Conservation (phyloP, 2,888 invertebrate genomes). For the Lysandra coridon region DNA sequence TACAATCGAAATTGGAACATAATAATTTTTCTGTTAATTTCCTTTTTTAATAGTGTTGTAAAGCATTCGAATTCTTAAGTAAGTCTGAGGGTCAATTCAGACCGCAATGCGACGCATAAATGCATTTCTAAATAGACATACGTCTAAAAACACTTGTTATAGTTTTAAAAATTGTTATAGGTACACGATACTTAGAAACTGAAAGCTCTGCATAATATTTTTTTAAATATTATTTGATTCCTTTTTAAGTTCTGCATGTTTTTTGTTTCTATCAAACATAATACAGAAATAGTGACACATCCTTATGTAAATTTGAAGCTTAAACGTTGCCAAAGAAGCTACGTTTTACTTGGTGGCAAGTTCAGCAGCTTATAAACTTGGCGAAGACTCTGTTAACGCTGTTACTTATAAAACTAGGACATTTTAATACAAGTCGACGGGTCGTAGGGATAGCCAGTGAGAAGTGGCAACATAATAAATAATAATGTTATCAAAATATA, state of each 20-base stretch:
- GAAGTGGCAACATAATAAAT: neutral
- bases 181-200: no score
- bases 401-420: constrained; percentile 5
- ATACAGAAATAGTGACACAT: neutral
- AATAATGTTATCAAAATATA: neutral
- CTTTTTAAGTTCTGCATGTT: no score
- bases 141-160: no score
- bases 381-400: neutral
- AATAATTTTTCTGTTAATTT: no score
- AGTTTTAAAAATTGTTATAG: no score
- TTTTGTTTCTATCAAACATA: neutral
- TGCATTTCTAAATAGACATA: no score
- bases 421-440: neutral
- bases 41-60: no score
- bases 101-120: no score
- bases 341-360: constrained; percentile 5
- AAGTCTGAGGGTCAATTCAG: no score
- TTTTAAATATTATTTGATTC: neutral
- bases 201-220: no score
- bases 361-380: constrained; percentile 14
- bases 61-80: no score
- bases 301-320: neutral
- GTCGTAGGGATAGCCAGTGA: neutral
- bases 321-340: neutral
- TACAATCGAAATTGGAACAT: neutral